phyloP scores from a whole-genome alignment of 2,797 vertebrate genomes.

The Hoplostethus atlanticus region DNA sequence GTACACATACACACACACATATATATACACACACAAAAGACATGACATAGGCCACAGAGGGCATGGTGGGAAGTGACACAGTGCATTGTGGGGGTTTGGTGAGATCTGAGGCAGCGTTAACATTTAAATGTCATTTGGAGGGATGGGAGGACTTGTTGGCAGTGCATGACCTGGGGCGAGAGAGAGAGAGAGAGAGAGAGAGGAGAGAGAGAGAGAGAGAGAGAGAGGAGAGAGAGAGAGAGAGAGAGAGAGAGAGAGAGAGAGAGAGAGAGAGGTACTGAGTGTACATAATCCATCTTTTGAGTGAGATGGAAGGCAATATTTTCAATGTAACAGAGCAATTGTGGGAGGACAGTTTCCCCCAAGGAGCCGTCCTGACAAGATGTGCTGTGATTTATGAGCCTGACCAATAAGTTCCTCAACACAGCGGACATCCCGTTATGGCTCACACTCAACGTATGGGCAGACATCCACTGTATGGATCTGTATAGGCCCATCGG shows the following conservation, averaged over 20 bases:
- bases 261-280: background rate
- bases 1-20: background rate
- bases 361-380: slow-evolving; percentile 51
- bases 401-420: slow-evolving; percentile 33
- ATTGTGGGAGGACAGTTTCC: slow-evolving; percentile 44
- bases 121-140: slow-evolving; percentile 72
- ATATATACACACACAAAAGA: slow-evolving; percentile 5
- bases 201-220: slow-evolving; percentile 19
- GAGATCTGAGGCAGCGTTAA: slow-evolving; percentile 49
- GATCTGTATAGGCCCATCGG: background rate
- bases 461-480: background rate
- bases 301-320: slow-evolving; percentile 28
- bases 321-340: slow-evolving; percentile 35
- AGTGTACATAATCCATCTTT: slow-evolving; percentile 13
- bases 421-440: slow-evolving; percentile 27
- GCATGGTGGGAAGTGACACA: slow-evolving; percentile 31
- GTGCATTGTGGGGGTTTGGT: slow-evolving; percentile 40
- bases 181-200: slow-evolving; percentile 21
- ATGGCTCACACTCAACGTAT: slow-evolving; percentile 9
- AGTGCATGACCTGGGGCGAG: slow-evolving; percentile 29
- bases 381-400: slow-evolving; percentile 51
- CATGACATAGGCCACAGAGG: slow-evolving; percentile 7
- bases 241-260: background rate
- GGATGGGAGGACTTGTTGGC: slow-evolving; percentile 44
- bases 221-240: slow-evolving; percentile 14